Percentiles rank a stretch among this genome's conserved stretches.
Conservation (phyloP, 1,140 invertebrate genomes). For the Vanessa atalanta region DNA sequence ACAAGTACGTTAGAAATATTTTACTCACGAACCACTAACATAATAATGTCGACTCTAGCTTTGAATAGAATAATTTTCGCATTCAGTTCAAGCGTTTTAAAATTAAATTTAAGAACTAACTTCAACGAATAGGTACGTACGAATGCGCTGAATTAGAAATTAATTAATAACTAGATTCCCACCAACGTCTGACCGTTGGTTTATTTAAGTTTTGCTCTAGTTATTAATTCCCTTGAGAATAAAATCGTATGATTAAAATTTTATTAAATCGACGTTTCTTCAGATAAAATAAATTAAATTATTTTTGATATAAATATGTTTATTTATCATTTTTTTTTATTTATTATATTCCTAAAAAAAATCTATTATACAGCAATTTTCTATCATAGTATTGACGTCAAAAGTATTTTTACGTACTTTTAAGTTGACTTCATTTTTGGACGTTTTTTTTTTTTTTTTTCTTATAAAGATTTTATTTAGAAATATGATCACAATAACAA, state of each 20-base stretch:
- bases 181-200: neutral
- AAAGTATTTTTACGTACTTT: too few species aligned
- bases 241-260: neutral
- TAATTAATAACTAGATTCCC: neutral
- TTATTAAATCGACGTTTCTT: neutral
- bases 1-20: slow-evolving; percentile 4
- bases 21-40: slow-evolving; percentile 23
- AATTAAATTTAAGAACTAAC: slow-evolving; percentile 22
- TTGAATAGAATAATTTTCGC: slow-evolving; percentile 24
- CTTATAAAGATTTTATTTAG: too few species aligned
- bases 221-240: neutral
- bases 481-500: too few species aligned
- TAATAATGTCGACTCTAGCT: slow-evolving; percentile 19
- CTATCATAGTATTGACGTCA: too few species aligned
- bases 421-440: too few species aligned
- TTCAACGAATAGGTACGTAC: slow-evolving; percentile 9
- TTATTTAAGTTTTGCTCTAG: neutral
- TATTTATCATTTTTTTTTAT: too few species aligned
- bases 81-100: slow-evolving; percentile 15
- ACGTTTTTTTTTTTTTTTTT: too few species aligned
- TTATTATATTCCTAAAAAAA: too few species aligned
- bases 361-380: too few species aligned
- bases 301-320: neutral
- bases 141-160: slow-evolving; percentile 19
- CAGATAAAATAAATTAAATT: neutral